phyloP scores from a whole-genome alignment of 1,140 invertebrate species.

The Gryllus bimaculatus region DNA sequence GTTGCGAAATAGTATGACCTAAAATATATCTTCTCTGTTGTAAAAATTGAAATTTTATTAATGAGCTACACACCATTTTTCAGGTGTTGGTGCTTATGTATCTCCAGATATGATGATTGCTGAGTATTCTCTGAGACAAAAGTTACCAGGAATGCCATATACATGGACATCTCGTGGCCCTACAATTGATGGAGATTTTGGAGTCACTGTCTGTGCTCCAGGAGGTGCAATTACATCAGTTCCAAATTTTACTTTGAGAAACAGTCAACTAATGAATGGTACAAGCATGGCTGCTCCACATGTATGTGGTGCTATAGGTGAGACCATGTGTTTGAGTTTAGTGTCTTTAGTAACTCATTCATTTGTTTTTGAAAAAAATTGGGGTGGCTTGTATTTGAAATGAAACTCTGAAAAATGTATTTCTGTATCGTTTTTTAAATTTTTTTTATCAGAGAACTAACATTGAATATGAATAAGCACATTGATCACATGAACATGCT shows the following conservation, averaged over 20 bases:
- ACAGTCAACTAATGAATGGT: slow-evolving; percentile 88
- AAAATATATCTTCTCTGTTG: no score
- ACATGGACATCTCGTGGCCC: slow-evolving; percentile 92
- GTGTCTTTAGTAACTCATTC: no score
- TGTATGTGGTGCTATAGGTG: slow-evolving; percentile 79
- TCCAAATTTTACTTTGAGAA: slow-evolving; percentile 79
- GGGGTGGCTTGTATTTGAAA: no score
- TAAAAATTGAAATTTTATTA: no score
- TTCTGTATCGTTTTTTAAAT: no score
- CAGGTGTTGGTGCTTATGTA: slow-evolving; percentile 89
- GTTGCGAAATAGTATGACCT: no score
- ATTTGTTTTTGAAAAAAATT: no score
- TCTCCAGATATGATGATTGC: slow-evolving; percentile 96
- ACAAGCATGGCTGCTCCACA: slow-evolving; percentile 96
- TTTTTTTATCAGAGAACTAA: no score
- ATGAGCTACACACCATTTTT: slow-evolving; percentile 18
- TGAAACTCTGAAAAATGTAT: no score
- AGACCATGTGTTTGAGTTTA: slow-evolving; percentile 24
- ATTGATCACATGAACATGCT: no score
- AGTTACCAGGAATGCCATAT: slow-evolving; percentile 74
- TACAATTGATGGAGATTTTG: slow-evolving; percentile 78
- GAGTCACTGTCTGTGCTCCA: slow-evolving; percentile 85
- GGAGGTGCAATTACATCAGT: slow-evolving; percentile 95
- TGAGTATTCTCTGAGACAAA: slow-evolving; percentile 83
- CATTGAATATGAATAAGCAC: no score